Base-by-base conservation (phyloP, 2,888 invertebrate genomes). In the Oscheius myriophilus region DNA sequence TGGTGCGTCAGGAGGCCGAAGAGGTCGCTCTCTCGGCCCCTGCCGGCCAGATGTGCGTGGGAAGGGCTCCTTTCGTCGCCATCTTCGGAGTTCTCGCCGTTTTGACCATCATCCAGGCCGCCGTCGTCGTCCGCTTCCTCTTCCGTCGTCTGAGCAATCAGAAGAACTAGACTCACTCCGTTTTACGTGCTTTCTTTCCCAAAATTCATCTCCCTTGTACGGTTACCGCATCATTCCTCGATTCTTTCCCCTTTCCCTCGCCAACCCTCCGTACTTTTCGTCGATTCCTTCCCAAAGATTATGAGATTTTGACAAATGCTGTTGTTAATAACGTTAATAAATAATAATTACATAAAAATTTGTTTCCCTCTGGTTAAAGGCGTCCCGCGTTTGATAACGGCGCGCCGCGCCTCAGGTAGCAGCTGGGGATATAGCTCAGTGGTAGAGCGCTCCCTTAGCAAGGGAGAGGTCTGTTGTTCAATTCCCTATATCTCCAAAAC, bases 1-100 rank as follows among this genome's bases (percentile, higher is more conserved):
- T 80, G 23, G 49, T 73, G n/a, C 67, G 73, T 45, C 76, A 74
- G 62, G 70, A 73, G 25, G 73, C 76, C 43, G 70, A 72, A 25
- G 80, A 78, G 63, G 59, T 72, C 11, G 69, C 67, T 23, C 46
- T 71, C 26, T 61, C 51, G 14, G 61, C 61, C n/a, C 61, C 61
- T 11, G 39, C 53, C 23, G 72, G 72, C 23, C 69, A 83, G 63
- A 70, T 84, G 73, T 86, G 86, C 68, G 71, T 86, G 67, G 73
- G 79, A 53, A 80, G 81, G 65, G 61, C 71, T 61, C 80, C 81
- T 9, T 69, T 86, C 39, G 39, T 79, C 45, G 73, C 73, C 59
- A 80, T 84, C 45, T 82, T 84, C 72, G 82, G 81, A 49, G 73
- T 81, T 26, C 78, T 86, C 43, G 66, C 80, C 58, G 59, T 75